Evolutionary conservation across 2,888 invertebrate species (phyloP).

Genomic region (Allygus modestus): DNA sequence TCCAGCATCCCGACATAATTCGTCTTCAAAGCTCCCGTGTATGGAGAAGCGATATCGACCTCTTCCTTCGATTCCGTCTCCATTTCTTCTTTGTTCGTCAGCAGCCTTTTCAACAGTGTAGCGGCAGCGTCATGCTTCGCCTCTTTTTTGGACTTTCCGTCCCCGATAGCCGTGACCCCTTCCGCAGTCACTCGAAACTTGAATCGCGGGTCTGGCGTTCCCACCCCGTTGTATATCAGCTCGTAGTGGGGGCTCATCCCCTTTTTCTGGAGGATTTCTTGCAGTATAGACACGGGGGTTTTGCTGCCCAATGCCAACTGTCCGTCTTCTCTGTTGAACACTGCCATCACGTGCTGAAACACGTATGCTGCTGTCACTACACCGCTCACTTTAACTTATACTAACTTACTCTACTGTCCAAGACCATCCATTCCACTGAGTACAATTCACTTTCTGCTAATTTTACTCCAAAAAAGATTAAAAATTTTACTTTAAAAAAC

Average conservation of each 20-base stretch:
- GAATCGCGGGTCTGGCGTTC: constrained; percentile 70
- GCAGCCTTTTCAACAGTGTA: constrained; percentile 75
- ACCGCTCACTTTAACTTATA: neutral
- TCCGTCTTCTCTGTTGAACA: constrained; percentile 64
- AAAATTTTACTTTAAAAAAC: too few relatives aligned
- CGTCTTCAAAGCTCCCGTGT: constrained; percentile 68
- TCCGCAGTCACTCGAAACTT: constrained; percentile 69
- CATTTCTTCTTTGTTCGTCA: constrained; percentile 61
- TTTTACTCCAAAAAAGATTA: too few relatives aligned
- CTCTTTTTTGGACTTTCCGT: constrained; percentile 78
- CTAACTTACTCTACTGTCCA: neutral
- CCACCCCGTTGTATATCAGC: constrained; percentile 77
- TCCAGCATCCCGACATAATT: constrained; percentile 71
- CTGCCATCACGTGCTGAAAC: constrained; percentile 39
- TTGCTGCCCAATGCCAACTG: constrained; percentile 73
- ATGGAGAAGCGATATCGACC: constrained; percentile 69
- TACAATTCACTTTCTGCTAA: too few relatives aligned
- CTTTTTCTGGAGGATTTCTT: constrained; percentile 81
- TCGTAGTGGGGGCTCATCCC: constrained; percentile 77
- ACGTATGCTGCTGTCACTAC: constrained; percentile 23
- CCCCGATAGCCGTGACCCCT: constrained; percentile 72
- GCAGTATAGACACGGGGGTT: constrained; percentile 82
- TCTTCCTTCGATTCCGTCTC: constrained; percentile 70
- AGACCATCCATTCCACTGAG: too few relatives aligned
- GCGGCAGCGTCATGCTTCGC: constrained; percentile 80